Evolutionary conservation across 2,113 vertebrate genomes (phyloP).

Genomic region (Phaethon lepturus): DNA sequence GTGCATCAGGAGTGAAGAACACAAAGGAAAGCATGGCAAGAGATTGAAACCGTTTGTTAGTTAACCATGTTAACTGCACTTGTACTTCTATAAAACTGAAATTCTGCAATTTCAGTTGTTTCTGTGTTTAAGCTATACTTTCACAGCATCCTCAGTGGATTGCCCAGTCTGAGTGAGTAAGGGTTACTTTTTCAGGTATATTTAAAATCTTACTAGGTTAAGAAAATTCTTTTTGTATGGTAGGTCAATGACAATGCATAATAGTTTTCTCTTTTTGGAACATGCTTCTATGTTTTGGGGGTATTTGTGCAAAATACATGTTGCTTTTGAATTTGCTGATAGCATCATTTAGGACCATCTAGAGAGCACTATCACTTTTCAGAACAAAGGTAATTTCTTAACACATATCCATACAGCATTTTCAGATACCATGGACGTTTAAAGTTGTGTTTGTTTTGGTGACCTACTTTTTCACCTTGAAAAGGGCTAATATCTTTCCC

Average conservation of each 20-base stretch:
- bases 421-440: background rate
- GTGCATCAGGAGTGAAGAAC: background rate
- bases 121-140: background rate
- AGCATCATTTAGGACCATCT: background rate
- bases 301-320: background rate
- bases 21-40: background rate
- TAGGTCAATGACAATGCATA: background rate
- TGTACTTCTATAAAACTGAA: background rate
- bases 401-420: rapidly evolving
- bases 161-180: background rate
- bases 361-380: background rate
- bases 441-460: background rate
- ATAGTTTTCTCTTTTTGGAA: background rate
- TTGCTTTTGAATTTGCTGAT: background rate
- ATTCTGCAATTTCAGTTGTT: background rate
- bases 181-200: background rate
- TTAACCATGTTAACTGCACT: background rate
- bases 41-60: background rate
- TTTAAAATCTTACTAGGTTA: background rate
- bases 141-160: background rate
- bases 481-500: background rate
- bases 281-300: background rate
- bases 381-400: background rate
- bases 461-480: background rate
- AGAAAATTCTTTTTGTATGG: background rate